Conservation (phyloP, 2,113 vertebrate genomes). For the Petaurus breviceps region DNA sequence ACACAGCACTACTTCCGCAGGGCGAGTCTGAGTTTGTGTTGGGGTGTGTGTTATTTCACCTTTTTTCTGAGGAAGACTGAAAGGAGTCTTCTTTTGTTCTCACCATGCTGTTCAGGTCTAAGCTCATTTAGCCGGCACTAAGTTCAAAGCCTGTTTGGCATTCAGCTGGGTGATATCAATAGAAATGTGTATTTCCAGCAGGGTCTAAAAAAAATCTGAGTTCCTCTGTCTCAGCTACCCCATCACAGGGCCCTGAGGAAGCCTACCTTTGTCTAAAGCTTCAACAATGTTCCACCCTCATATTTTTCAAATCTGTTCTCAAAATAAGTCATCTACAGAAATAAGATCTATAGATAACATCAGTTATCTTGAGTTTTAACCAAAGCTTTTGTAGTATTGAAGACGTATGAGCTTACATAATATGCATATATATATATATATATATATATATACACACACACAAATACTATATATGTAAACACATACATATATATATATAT, state of each 20-base stretch:
- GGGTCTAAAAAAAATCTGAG: neutral
- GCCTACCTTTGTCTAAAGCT: neutral
- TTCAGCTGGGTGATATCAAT: neutral
- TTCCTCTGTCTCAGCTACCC: neutral
- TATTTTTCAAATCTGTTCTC: neutral
- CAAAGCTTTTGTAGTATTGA: neutral
- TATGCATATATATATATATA: neutral
- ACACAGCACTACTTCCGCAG: neutral
- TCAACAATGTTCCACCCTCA: neutral
- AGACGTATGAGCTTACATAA: neutral
- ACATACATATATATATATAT: neutral
- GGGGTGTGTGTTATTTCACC: neutral
- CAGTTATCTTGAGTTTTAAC: neutral
- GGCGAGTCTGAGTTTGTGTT: neutral
- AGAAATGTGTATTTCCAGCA: neutral
- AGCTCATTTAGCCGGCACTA: neutral
- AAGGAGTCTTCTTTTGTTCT: slow-evolving; percentile 43
- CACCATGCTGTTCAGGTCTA: neutral
- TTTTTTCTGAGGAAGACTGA: neutral
- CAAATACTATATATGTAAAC: neutral
- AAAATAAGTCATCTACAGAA: neutral
- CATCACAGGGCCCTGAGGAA: neutral
- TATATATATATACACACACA: neutral
- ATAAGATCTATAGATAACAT: neutral
- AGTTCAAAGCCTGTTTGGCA: neutral